Percentiles rank a stretch among this genome's conserved stretches.
These are phyloP conservation scores for Phoenicopterus ruber DNA, from an alignment of 2,113 vertebrate species.

Conservation along the genomic window DNA sequence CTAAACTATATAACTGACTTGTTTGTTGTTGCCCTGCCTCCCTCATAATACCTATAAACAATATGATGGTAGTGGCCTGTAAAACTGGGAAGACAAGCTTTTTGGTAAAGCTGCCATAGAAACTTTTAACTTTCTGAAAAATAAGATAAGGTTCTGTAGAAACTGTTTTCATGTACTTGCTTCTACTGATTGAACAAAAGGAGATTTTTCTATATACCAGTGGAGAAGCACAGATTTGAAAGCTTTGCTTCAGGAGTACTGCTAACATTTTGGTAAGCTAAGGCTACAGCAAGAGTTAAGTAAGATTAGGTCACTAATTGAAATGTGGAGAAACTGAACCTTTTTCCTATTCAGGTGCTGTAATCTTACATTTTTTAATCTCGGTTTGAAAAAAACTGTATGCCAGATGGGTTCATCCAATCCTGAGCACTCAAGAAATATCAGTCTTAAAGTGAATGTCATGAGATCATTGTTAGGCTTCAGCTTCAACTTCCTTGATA, in stretches of 20 bases:
- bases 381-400: neutral
- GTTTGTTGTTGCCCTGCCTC: neutral
- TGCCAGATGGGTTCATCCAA: neutral
- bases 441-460: neutral
- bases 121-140: neutral
- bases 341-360: neutral
- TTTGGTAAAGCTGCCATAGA: neutral
- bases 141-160: neutral
- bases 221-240: neutral
- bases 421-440: neutral
- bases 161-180: neutral
- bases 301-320: neutral
- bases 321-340: neutral
- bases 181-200: neutral
- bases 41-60: neutral
- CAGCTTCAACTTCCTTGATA: neutral
- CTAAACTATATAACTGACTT: neutral
- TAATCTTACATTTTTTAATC: neutral
- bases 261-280: neutral
- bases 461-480: neutral
- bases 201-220: accelerated
- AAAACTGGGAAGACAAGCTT: neutral
- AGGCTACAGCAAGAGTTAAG: neutral
- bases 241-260: neutral
- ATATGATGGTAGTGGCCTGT: neutral